phyloP scores from a whole-genome alignment of 2,797 vertebrate genomes.

The Argyrosomus regius region DNA sequence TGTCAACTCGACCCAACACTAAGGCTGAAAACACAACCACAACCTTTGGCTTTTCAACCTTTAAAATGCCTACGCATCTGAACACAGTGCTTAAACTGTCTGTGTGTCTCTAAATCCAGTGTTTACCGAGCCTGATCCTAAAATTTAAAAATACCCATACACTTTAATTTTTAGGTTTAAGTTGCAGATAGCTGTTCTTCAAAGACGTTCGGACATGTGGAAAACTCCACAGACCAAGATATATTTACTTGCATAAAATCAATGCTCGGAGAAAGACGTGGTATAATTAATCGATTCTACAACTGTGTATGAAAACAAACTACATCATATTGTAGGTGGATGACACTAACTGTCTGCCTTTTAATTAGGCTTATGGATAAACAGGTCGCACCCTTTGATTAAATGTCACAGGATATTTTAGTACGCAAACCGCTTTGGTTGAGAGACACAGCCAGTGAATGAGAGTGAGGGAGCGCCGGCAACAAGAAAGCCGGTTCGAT shows the following conservation, averaged over 20 bases:
- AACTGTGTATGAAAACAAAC: background rate
- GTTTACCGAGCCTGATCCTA: constrained; percentile 1
- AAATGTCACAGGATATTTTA: background rate
- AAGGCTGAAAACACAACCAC: constrained; percentile 55
- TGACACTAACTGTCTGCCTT: background rate
- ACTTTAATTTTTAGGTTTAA: background rate
- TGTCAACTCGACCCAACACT: constrained; percentile 60
- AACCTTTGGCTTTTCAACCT: constrained; percentile 52
- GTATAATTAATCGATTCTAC: background rate
- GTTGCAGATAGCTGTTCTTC: background rate
- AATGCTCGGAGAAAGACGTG: background rate
- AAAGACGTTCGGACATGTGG: background rate
- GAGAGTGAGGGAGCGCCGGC: no score
- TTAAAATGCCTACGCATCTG: constrained; percentile 26
- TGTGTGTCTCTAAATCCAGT: background rate
- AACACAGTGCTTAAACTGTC: constrained; percentile 3
- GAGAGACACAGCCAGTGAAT: background rate
- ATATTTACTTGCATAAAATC: background rate
- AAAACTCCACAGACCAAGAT: background rate
- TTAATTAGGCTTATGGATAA: constrained; percentile 9
- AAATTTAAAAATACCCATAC: background rate
- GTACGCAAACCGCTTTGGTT: no score
- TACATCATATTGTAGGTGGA: background rate
- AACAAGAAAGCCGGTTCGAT: no score
- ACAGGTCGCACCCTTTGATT: constrained; percentile 1